Base-by-base conservation (phyloP, 2,113 vertebrate genomes). In the Halichoeres trimaculatus region DNA sequence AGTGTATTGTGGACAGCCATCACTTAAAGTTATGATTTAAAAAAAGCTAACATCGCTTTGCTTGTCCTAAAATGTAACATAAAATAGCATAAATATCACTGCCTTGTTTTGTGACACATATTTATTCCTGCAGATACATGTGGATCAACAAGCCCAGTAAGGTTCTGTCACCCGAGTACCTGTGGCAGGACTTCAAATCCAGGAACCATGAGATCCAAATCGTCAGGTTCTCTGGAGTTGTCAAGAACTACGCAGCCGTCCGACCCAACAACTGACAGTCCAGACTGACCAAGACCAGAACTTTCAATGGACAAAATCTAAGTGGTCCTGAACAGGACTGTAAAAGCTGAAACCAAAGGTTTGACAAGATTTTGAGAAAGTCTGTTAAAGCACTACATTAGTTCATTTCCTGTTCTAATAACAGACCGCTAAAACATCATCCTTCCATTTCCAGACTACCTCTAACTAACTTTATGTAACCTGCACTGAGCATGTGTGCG, bases 81-180 rank as follows among this genome's bases (percentile, higher is more conserved):
- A 30, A 30, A 30, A 30, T 30, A 4, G 6, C 30, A 30, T n/a
- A n/a, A n/a, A n/a, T n/a, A 30, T 30, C 30, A 6, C 30, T 30
- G 30, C 30, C 30, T 10, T 3, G 11, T 12, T 10, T 5, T 17
- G 3, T 23, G 73, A n/a, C 23, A 74, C 67, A 50, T 78, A 45
- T 48, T 19, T 26, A 19, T 72, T n/a, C 74, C 30, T 58, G n/a
- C 75, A 89, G 84, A 55, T 91, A 84, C 68, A 91, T 96, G 69
- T 75, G 95, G 54, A 81, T 81, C 4, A 86, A 93, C 69, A 96
- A 94, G 63, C 95, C 94, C 3, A 90, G 85, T 55, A 96, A 92
- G 52, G 57, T 96, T 20, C 90, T 95, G 51, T 96, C 95, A 55
- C 94, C 94, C 0, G 95, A 95, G 82, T 95, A 94, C 38, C 20